Conservation (phyloP, 2,797 vertebrate species). For the Xerus rutilus region DNA sequence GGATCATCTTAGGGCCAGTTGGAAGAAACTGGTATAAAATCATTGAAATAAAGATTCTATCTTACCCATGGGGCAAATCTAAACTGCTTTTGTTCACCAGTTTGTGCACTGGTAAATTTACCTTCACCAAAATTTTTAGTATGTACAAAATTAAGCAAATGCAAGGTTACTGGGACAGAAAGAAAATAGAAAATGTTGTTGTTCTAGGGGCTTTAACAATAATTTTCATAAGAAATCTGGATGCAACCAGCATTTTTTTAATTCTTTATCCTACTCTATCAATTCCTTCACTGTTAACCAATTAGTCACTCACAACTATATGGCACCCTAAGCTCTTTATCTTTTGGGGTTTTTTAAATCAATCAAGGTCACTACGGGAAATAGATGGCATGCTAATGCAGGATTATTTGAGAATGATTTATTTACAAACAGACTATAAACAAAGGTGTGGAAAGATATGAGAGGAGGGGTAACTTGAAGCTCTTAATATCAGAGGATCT, state of each 20-base stretch:
- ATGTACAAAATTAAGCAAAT: neutral
- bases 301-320: neutral
- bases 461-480: neutral
- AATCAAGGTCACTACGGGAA: neutral
- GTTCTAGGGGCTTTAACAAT: neutral
- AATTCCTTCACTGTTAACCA: neutral
- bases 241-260: neutral
- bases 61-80: neutral
- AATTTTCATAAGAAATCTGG: constrained; percentile 4
- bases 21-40: constrained; percentile 12
- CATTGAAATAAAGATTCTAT: constrained; percentile 48
- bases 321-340: neutral
- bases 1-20: neutral
- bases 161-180: neutral
- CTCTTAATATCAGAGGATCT: neutral
- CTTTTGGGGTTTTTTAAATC: neutral
- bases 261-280: neutral
- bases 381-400: neutral
- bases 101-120: neutral
- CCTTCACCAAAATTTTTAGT: constrained; percentile 26
- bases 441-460: neutral
- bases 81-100: neutral
- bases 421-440: neutral
- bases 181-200: constrained; percentile 28
- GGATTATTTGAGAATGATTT: neutral